Evolutionary conservation across 2,113 vertebrate species (phyloP).

Genomic region (Tenebrosternarchus preto): DNA sequence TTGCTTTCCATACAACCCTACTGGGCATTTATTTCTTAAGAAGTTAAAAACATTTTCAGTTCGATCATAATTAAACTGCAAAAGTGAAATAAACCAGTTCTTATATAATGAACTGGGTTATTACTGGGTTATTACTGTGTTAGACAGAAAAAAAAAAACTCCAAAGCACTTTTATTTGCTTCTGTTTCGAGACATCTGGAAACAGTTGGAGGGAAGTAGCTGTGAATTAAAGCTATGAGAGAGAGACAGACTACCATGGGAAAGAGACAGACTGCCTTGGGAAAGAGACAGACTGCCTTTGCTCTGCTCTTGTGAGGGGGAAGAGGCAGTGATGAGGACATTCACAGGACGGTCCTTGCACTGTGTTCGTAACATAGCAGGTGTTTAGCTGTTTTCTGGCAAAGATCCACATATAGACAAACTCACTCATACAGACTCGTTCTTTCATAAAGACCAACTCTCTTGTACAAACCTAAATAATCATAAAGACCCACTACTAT

Average conservation of each 20-base stretch:
- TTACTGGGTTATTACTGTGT: conserved; percentile 42
- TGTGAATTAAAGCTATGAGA: conserved; percentile 51
- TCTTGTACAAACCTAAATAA: no score
- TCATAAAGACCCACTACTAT: no score
- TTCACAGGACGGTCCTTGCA: no score
- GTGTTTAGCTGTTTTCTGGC: no score
- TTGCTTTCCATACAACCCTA: background rate
- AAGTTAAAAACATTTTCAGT: background rate
- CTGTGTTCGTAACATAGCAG: no score
- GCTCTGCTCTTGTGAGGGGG: background rate
- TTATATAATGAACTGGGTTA: no score
- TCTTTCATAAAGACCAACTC: no score
- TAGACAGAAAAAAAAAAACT: conserved; percentile 47
- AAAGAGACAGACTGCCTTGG: conserved; percentile 4
- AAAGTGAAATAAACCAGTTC: background rate
- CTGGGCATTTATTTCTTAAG: background rate
- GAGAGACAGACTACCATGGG: conserved; percentile 12
- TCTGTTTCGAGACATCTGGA: conserved; percentile 55
- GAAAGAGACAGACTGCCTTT: background rate
- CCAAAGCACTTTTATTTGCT: conserved; percentile 47
- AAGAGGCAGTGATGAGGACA: conserved; percentile 14
- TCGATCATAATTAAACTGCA: no score
- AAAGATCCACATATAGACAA: no score
- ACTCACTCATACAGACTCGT: no score
- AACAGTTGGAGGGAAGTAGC: conserved; percentile 48